Base-by-base conservation (phyloP, 2,888 invertebrate genomes). In the Bimastos eiseni region DNA sequence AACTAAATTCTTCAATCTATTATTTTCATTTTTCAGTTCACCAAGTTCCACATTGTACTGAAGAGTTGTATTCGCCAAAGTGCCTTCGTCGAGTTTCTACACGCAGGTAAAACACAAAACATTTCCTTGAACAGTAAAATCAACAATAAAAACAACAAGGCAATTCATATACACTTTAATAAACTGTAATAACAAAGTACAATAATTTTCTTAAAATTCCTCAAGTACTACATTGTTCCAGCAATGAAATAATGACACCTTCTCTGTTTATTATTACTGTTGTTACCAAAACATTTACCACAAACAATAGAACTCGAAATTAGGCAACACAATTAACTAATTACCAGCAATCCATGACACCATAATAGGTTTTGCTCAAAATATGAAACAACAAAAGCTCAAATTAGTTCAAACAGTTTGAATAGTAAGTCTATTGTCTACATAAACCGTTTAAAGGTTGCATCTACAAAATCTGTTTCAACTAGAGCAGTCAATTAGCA, bases 21-120 rank as follows among this genome's bases (percentile, higher is more conserved):
- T 86, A 37, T 86, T 86, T 36, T 86, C 86, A 34, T 86, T 86
- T 24, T 86, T 86, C 36, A 86, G 34, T 86, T 86, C 86, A 37
- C 86, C 86, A 37, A 86, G 34, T 36, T 86, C 86, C 34, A 86
- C 86, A 11, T 34, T 36, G 17, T 86, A 86, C 21, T 37, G 86
- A 36, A 86, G 86, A 34, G 36, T 86, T 36, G 34, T 86, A 11
- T 86, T 37, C 8, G 36, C 86, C 86, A 86, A 24, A 36, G 86
- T 37, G 24, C n/a, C 86, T 36, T 86, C 86, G 24, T 86, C 86
- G 19, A 86, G 86, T 36, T 86, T 86, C 86, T 86, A 70, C 4
- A 70, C 13, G n/a, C 8, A n/a, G 8, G 2, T n/a, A 30, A 70
- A 70, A 70, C 6, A 70, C 30, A 11, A 70, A 8, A 70, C 1